Conservation (phyloP, 2,113 vertebrate species). For the western clawed frog (Xenopus tropicalis) region UCB_Xtro_10.0 CM004447.2:105064501-105065000, state of each 20-base stretch:
- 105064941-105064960: neutral
- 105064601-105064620: too few relatives aligned
- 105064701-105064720: too few relatives aligned
- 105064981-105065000: neutral
- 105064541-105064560: too few relatives aligned
- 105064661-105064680: too few relatives aligned
- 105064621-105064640: too few relatives aligned
- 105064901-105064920: conserved; percentile 2
- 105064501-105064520: too few relatives aligned
- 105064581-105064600: too few relatives aligned
- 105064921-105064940: neutral
- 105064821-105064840: neutral
- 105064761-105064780: neutral
- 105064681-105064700: too few relatives aligned
- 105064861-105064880: neutral
- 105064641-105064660: too few relatives aligned
- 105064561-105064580: too few relatives aligned
- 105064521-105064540: too few relatives aligned
- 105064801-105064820: neutral
- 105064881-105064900: neutral
- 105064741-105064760: neutral
- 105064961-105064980: neutral
- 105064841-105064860: neutral
- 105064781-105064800: neutral
- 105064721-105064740: neutral